Evolutionary conservation across 64 coral and sea anemone genomes (phyloP), one percentile per base, ranked within the genome.

Genomic region (Stichodactyla mertensii): DNA sequence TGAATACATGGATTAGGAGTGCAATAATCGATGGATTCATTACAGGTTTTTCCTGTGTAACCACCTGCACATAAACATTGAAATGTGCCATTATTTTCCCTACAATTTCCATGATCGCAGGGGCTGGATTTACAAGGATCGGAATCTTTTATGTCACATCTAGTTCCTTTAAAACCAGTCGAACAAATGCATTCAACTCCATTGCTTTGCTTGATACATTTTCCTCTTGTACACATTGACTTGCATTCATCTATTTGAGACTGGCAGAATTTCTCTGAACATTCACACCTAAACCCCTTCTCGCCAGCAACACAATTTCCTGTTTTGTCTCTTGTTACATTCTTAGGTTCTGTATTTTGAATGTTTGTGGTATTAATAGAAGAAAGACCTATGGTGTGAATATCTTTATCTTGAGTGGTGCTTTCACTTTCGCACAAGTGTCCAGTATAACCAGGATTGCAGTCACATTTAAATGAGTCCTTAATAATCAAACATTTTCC

Each of bases 91-190:
- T 14, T 88, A 64, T 78, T 79, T 4, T 36, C 13, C 36, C 52
- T 84, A 55, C 95, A 97, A 9, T 71, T 60, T 13, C 95, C 95
- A 78, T 93, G 57, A 16, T 55, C 14, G 82, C 95, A 97, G 24
- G 91, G 82, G 27, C 71, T 92, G 51, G 69, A 71, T 16, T 77
- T 71, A 59, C 94, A 97, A n/a, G 57, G 16, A 54, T 88, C 23
- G 16, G 24, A 74, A 10, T 60, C 22, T 54, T 80, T 90, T 79
- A 16, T 83, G 36, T 89, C 85, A 57, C 94, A 96, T n/a, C 19
- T 59, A 10, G 60, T 85, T 58, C 91, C 94, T 11, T 83, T 93
- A 78, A 61, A 93, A 11, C 88, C 91, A 86, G 20, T 10, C 6
- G 45, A 77, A 52, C 95, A 97, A 19, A 28, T 71, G 77, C 95